These are phyloP conservation scores for Poeciliopsis infans DNA, from an alignment of 2,797 vertebrate species.

Conservation along the genomic window DNA sequence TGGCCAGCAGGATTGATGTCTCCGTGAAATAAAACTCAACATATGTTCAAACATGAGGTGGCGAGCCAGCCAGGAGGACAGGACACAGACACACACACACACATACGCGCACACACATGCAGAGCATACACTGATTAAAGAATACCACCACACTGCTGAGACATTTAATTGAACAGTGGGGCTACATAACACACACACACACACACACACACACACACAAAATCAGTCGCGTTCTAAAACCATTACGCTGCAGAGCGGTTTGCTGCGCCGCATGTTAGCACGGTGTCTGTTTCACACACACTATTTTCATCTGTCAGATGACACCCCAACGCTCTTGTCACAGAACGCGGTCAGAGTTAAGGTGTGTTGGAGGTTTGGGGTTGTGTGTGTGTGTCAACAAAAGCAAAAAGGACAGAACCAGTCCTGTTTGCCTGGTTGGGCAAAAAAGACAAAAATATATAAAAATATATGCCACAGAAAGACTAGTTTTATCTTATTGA, in stretches of 20 bases:
- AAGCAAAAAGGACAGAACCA: no score
- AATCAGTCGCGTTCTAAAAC: slow-evolving; percentile 60
- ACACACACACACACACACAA: background rate
- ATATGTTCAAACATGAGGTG: slow-evolving; percentile 78
- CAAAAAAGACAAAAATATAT: no score
- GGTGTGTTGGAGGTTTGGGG: background rate
- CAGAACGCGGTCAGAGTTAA: slow-evolving; percentile 37
- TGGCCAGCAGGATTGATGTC: slow-evolving; percentile 77
- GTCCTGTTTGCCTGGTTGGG: no score
- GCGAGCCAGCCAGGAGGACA: slow-evolving; percentile 44
- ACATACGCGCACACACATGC: background rate
- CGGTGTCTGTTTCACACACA: slow-evolving; percentile 75
- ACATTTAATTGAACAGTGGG: slow-evolving; percentile 47
- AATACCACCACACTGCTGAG: slow-evolving; percentile 45
- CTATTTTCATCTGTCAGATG: slow-evolving; percentile 80
- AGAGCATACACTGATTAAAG: slow-evolving; percentile 61
- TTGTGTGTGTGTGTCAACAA: background rate
- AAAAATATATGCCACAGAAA: no score
- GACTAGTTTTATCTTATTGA: no score
- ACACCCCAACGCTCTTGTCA: slow-evolving; percentile 60
- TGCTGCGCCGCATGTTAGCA: slow-evolving; percentile 64
- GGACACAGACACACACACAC: slow-evolving; percentile 38
- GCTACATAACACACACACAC: slow-evolving; percentile 14
- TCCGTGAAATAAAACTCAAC: slow-evolving; percentile 79
- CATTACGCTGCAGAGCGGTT: slow-evolving; percentile 71